Conservation (phyloP, 2,888 invertebrate genomes). For the Ectobius pallidus region DNA sequence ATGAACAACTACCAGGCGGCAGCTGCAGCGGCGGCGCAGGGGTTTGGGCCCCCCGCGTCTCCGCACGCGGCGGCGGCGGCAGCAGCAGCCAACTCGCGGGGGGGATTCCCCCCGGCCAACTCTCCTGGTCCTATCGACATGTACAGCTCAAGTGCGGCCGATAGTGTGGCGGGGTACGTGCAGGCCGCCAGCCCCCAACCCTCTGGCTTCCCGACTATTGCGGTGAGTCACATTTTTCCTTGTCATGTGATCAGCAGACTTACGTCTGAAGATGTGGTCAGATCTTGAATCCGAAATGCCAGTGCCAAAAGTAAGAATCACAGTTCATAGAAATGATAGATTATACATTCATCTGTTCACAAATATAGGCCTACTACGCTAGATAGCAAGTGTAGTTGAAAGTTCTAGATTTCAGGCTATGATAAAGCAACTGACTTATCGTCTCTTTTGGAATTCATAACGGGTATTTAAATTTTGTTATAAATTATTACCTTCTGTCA, state of each 20-base stretch:
- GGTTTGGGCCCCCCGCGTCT: constrained; percentile 82
- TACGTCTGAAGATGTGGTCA: too few relatives aligned
- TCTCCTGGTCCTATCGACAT: constrained; percentile 89
- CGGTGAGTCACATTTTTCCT: constrained; percentile 68
- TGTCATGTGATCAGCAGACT: background rate
- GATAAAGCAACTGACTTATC: too few relatives aligned
- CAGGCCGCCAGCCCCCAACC: constrained; percentile 97
- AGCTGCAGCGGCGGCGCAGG: constrained; percentile 71
- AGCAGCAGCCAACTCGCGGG: constrained; percentile 65
- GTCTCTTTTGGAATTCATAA: too few relatives aligned
- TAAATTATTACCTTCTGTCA: too few relatives aligned
- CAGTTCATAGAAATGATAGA: too few relatives aligned
- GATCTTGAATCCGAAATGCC: too few relatives aligned
- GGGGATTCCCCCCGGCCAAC: constrained; percentile 89
- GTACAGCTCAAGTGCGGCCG: constrained; percentile 85
- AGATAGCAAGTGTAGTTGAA: too few relatives aligned
- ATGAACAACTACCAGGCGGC: constrained; percentile 95
- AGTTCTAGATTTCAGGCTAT: too few relatives aligned
- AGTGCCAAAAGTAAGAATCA: too few relatives aligned
- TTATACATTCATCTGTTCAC: too few relatives aligned
- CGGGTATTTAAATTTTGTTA: too few relatives aligned
- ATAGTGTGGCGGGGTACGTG: constrained; percentile 88
- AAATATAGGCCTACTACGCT: too few relatives aligned
- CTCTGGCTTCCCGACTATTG: constrained; percentile 92
- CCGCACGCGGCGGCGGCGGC: constrained; percentile 77